These are phyloP conservation scores for Dipodomys ordii DNA, from an alignment of 2,113 vertebrate genomes.

Conservation along the genomic window DNA sequence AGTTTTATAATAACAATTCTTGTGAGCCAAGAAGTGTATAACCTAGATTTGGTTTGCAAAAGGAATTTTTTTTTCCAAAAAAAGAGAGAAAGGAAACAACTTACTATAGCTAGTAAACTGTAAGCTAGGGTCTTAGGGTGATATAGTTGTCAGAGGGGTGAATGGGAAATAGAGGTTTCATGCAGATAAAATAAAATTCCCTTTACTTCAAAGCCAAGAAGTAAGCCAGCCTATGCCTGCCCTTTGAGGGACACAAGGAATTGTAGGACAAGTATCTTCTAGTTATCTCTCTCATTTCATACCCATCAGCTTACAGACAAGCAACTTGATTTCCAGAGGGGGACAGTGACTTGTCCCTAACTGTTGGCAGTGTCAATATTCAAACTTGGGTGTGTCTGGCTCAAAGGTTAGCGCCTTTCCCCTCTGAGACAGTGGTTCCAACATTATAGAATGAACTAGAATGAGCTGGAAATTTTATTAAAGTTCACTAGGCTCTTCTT, in stretches of 20 bases:
- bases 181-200: neutral
- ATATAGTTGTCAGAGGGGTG: neutral
- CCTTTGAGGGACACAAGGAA: neutral
- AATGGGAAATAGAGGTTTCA: neutral
- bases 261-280: fast-evolving
- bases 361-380: neutral
- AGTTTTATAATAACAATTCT: neutral
- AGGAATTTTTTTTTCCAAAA: neutral
- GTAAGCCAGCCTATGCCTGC: neutral
- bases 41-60: neutral
- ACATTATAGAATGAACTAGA: neutral
- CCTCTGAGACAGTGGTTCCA: neutral
- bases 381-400: neutral
- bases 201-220: neutral
- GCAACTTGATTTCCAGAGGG: neutral
- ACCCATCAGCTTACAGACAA: neutral
- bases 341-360: neutral
- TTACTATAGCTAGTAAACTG: neutral
- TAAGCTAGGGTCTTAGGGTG: neutral
- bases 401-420: neutral
- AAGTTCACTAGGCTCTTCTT: neutral
- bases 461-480: neutral
- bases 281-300: neutral
- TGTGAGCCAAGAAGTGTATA: neutral
- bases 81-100: neutral